Base-by-base conservation (phyloP, 2,113 vertebrate species). In the Muscicapa adusta region DNA sequence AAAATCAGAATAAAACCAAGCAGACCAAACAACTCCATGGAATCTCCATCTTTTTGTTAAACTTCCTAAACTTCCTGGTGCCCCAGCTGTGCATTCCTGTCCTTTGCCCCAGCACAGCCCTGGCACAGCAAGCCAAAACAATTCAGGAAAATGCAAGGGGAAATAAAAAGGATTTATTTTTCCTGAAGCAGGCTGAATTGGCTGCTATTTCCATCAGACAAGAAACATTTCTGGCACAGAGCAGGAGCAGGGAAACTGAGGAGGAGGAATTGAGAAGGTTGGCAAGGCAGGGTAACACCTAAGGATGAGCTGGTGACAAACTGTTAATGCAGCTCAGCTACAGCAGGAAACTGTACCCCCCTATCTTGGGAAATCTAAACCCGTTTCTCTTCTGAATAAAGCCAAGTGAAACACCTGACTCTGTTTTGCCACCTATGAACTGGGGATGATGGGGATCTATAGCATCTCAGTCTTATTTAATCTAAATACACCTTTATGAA, bases 201-300 rank as follows among this genome's bases (percentile, higher is more conserved):
- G 84, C 48, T 50, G 71, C 33, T 85, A 26, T 61, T 91, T 89
- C 66, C 18, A 78, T 24, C 65, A 75, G 66, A n/a, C 28, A 58
- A 82, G 88, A 48, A 91, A 61, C 19, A 1, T 24, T 79, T 33
- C 88, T 79, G 90, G 74, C 82, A 91, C 54, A 29, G 73, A 0
- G 3, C 70, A 14, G 93, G 31, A 93, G 84, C 51, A 75, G 82
- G 75, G 82, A 88, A 93, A 85, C 58, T 20, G 88, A 96, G 92
- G 90, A 96, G 92, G 90, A 93, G 85, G 92, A 94, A 89, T 2
- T 56, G 90, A 85, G 89, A 89, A 75, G 62, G 88, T 75, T 6
- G 34, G 48, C 0, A 14, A 93, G 95, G 73, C 48, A 75, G 90
- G 85, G 34, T 84, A 85, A 95, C 84, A 82, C 91, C 93, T 33